Evolutionary conservation across 2,797 vertebrate species (phyloP), one percentile per base, ranked within the genome.

Genomic region (Valencia hispanica): DNA sequence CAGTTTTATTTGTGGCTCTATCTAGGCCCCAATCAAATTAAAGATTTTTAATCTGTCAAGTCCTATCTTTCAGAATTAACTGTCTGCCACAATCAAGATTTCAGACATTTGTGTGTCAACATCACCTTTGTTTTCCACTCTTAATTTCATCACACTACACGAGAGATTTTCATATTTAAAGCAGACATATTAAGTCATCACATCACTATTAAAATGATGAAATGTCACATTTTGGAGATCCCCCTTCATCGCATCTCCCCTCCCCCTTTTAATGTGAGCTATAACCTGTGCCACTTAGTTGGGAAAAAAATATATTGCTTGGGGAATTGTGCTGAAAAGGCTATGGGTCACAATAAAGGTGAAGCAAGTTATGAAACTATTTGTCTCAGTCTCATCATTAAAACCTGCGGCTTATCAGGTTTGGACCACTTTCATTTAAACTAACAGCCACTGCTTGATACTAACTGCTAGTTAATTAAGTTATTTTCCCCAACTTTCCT

Each of bases 391-490:
- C 59, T 61, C 59, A 20, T 61, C 32, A 30, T 17, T 34, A 61
- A 34, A 32, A 34, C 57, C 30, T 34, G 30, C 20, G 30, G 30
- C 34, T 34, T n/a, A 25, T 12, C 57, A 50, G 9, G 48, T 63
- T 3, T 25, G 70, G 2, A 5, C 25, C 7, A 43, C 17, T 17
- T 12, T 30, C n/a, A n/a, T 72, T 61, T 17, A 43, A n/a, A 74
- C 22, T 50, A 34, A 22, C 2, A 34, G 6, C n/a, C 68, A 17
- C 27, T 48, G 43, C 41, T 65, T n/a, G 75, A 78, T 80, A 68
- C 30, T 53, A 30, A 47, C 11, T 34, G 51, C 8, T 69, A 68
- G 83, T 83, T 74, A 76, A 88, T 89, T 51, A 81, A 79, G 74
- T 85, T 53, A 78, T 86, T 27, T 82, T 68, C 75, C 43, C 53